Base-by-base conservation (phyloP, 2,888 invertebrate genomes). In the Oxycera nigricornis region DNA sequence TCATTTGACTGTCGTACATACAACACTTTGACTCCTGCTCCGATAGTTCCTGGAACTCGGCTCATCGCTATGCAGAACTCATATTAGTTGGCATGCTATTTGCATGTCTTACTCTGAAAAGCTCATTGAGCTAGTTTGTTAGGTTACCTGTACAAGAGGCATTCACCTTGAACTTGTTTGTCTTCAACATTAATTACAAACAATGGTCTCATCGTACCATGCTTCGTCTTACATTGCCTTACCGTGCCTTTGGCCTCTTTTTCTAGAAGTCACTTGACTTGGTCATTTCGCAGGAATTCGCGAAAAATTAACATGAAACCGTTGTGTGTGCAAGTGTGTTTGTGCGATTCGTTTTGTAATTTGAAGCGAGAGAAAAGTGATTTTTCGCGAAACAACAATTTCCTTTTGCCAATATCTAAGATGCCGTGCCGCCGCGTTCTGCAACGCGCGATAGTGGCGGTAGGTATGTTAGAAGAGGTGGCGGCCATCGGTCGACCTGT, bases 91-190 rank as follows among this genome's bases (percentile, higher is more conserved):
- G n/a, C n/a, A n/a, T n/a, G n/a, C n/a, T n/a, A n/a, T n/a, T n/a
- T n/a, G n/a, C n/a, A n/a, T n/a, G n/a, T n/a, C n/a, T n/a, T n/a
- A n/a, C n/a, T n/a, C n/a, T n/a, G n/a, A n/a, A n/a, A n/a, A n/a
- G n/a, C n/a, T n/a, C n/a, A n/a, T n/a, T n/a, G n/a, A n/a, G n/a
- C n/a, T n/a, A 59, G 30, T 59, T 59, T 30, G 59, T 28, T 59
- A 59, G 30, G n/a, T 59, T 20, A 62, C 39, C 39, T 62, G 62
- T 35, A 31, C 39, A 30, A 6, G 17, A 75, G 59, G 65, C 67
- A 61, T 75, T 74, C 57, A 75, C 75, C 75, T 73, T 75, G 75
- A 73, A 75, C 75, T 70, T 61, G 61, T 73, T 30, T 62, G 35
- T 17, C 31, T 61, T 73, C 50, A 30, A 50, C 62, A 28, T 73